Conservation (phyloP, 2,888 invertebrate species). For the Eumerus sabulonum region DNA sequence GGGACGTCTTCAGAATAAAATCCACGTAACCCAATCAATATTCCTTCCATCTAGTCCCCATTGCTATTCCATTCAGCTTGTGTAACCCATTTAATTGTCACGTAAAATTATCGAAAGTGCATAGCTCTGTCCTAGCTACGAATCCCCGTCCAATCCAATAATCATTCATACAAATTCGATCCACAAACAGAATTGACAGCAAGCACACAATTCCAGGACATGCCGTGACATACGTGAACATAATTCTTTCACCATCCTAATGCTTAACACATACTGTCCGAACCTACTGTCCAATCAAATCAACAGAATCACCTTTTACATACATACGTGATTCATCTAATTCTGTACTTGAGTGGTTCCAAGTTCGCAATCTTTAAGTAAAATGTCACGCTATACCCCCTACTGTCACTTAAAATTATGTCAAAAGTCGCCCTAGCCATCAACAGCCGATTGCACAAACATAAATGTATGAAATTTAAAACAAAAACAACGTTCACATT, state of each 20-base stretch:
- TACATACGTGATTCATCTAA: conserved; percentile 28
- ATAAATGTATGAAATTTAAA: conserved; percentile 7
- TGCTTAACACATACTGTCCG: neutral
- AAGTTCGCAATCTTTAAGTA: neutral
- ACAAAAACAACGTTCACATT: conserved; percentile 6
- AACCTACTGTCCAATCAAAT: no score
- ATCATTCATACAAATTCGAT: no score
- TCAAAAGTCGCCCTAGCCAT: conserved; percentile 5
- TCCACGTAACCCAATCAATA: no score
- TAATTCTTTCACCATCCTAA: neutral
- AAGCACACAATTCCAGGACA: no score
- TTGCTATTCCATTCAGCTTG: no score
- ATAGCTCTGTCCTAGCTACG: no score
- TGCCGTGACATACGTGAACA: neutral
- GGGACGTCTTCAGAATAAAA: no score
- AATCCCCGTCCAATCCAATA: no score
- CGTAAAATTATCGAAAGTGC: no score
- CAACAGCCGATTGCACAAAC: conserved; percentile 15
- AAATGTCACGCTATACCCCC: conserved; percentile 25
- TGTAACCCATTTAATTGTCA: no score
- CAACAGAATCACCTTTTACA: conserved; percentile 12
- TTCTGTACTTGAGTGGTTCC: neutral
- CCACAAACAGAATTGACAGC: no score
- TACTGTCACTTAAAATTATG: conserved; percentile 40
- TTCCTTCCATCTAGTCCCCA: no score